Base-by-base conservation (phyloP, 2,797 vertebrate genomes). In the Parotocinclus haroldoi region DNA sequence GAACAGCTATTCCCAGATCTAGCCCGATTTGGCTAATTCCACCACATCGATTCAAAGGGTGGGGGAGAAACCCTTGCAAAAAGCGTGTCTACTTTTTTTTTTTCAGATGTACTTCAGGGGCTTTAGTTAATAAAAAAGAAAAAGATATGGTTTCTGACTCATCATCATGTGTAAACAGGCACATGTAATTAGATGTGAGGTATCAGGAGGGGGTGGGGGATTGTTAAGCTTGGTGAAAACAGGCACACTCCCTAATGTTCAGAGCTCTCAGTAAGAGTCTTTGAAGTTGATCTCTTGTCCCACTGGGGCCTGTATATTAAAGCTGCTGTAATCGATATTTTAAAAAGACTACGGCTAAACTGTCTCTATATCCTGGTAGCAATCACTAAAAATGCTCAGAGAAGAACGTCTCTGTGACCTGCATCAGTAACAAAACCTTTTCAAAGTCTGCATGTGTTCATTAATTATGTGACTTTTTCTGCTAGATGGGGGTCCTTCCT, bases 241-340 rank as follows among this genome's bases (percentile, higher is more conserved):
- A 77, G 79, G 84, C 81, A 78, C 80, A 78, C 80, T 81, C 81
- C 83, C 86, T 67, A 46, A 80, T 83, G 87, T 74, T 58, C 70
- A 63, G 42, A 70, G 85, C 84, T 88, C 85, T 84, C 82, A 88
- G 81, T 74, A 39, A 61, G 79, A 80, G 85, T 81, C 90, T 91
- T 92, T 91, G 89, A 92, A 90, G 88, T 89, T 82, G 81, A 90
- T 87, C 87, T 83, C 71, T 80, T 77, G 75, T 84, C 87, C 88
- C 89, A 74, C 74, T 85, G 87, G 89, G 85, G 40, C 76, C 79
- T 51, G 57, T 76, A 81, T 85, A 83, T 89, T 88, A 48, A 65
- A 65, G 53, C 53, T 48, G 44, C 44, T 37, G 39, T 63, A 44
- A 65, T 65, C 12, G 63, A 65, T 65, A 82, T 64, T 49, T 65